These are phyloP conservation scores for Nephila pilipes DNA, from an alignment of 1,140 invertebrate genomes.

Conservation along the genomic window DNA sequence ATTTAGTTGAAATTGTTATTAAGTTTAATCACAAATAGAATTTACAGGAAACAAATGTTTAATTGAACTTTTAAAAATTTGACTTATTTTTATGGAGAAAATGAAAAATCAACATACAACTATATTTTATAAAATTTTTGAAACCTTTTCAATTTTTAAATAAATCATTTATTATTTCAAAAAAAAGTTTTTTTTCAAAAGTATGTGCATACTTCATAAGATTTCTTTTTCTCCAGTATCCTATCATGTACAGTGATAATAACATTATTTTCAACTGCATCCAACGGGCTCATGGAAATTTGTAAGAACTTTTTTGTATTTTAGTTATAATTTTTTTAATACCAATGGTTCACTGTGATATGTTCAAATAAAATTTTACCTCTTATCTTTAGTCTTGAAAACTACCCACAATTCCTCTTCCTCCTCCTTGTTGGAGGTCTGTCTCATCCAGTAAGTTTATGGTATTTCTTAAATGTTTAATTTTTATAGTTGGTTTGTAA, in stretches of 20 bases:
- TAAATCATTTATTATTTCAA: no score
- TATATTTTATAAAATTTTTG: no score
- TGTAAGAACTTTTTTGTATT: constrained; percentile 80
- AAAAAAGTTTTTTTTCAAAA: no score
- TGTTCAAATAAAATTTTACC: constrained; percentile 7
- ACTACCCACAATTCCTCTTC: constrained; percentile 81
- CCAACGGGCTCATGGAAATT: constrained; percentile 83
- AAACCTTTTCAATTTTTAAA: no score
- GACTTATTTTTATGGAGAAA: no score
- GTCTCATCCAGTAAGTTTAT: constrained; percentile 81
- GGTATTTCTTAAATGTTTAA: constrained; percentile 6
- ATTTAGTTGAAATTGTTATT: no score
- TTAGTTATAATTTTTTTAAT: constrained; percentile 32
- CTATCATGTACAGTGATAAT: constrained; percentile 79
- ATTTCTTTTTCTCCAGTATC: constrained; percentile 79
- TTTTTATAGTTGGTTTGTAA: background rate
- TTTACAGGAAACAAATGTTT: no score
- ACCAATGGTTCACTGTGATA: background rate
- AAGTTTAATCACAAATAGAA: no score
- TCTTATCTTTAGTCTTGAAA: constrained; percentile 81
- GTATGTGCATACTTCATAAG: no score
- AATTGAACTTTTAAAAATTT: no score
- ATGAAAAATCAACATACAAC: no score
- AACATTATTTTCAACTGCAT: constrained; percentile 81
- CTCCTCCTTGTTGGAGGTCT: constrained; percentile 82